phyloP scores from a whole-genome alignment of 2,113 vertebrate genomes.

The Mesoclemmys tuberculata region DNA sequence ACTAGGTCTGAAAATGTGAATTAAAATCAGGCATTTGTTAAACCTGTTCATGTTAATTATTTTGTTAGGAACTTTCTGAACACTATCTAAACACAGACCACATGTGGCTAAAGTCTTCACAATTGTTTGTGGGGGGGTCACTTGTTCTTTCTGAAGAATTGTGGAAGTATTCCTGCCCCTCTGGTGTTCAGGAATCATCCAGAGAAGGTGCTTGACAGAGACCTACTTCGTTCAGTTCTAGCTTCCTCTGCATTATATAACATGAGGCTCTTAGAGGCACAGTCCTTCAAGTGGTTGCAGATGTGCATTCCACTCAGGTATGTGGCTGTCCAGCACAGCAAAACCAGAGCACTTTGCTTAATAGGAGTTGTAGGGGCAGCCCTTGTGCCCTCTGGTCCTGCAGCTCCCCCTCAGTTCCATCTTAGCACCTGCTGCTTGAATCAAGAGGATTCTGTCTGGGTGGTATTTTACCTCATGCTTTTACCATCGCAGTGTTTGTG shows the following conservation, averaged over 20 bases:
- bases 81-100: neutral
- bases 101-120: neutral
- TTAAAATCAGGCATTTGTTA: neutral
- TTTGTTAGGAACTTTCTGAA: neutral
- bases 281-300: neutral
- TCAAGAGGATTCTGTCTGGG: neutral
- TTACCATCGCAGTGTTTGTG: neutral
- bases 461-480: neutral
- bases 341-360: neutral
- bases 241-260: neutral
- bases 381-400: neutral
- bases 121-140: too few species aligned
- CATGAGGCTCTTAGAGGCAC: neutral
- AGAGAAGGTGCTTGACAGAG: neutral
- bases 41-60: neutral
- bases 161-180: neutral
- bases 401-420: neutral
- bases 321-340: neutral
- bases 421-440: neutral
- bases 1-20: neutral
- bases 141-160: neutral
- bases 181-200: neutral
- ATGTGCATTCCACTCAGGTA: neutral
- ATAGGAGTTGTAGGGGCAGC: neutral
- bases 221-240: neutral